Conservation (phyloP, 2,888 invertebrate species). For the Polymixis flavicincta region DNA sequence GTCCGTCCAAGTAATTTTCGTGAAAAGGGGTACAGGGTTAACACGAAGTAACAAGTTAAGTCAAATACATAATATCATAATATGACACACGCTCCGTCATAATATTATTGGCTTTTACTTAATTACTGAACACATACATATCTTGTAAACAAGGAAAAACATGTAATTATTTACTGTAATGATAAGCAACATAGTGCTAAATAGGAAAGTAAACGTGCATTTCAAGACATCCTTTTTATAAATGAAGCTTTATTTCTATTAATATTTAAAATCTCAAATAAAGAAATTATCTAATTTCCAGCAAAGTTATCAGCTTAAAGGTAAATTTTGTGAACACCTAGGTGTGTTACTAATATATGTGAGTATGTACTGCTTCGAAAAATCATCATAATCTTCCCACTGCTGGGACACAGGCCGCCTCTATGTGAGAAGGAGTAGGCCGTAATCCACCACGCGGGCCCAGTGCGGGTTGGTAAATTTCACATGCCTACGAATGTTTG, state of each 20-base stretch:
- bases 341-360: background rate
- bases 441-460: too few relatives aligned
- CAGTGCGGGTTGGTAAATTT: too few relatives aligned
- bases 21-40: too few relatives aligned
- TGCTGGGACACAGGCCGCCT: too few relatives aligned
- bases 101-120: conserved; percentile 15
- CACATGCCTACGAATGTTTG: too few relatives aligned
- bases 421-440: too few relatives aligned
- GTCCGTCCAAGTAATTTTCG: too few relatives aligned
- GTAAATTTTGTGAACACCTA: too few relatives aligned
- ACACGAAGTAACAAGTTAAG: conserved; percentile 1
- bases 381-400: too few relatives aligned
- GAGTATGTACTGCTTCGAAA: too few relatives aligned
- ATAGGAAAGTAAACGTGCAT: background rate
- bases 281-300: background rate
- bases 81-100: background rate
- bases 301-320: too few relatives aligned
- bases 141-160: conserved; percentile 1
- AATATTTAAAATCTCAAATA: background rate
- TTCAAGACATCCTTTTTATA: background rate
- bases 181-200: conserved; percentile 8
- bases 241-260: background rate
- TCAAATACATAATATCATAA: conserved; percentile 4
- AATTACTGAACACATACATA: background rate
- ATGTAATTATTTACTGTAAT: conserved; percentile 14